A percentile compares a stretch with the other conserved stretches of the same genome.
Conservation (phyloP, 2,113 vertebrate genomes). For the Acrocephalus kingi region DNA sequence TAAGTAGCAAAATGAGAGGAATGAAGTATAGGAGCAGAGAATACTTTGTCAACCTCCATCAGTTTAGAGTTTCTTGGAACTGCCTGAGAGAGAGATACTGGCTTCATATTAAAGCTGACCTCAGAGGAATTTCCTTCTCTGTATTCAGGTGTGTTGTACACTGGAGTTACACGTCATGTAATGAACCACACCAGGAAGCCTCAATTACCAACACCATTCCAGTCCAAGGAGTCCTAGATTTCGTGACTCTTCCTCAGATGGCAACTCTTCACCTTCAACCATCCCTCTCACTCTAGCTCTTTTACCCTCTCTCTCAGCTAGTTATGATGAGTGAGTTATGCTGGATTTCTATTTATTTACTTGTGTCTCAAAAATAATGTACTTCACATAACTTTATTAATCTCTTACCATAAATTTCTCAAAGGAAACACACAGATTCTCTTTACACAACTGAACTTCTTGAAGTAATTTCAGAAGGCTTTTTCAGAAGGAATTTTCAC, state of each 20-base stretch:
- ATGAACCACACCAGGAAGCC: neutral
- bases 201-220: neutral
- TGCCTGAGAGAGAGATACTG: neutral
- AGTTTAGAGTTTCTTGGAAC: neutral
- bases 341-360: neutral
- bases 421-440: neutral
- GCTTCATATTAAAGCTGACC: neutral
- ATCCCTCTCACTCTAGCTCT: neutral
- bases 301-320: neutral
- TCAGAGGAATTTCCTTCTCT: neutral
- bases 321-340: no score
- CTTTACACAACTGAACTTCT: neutral
- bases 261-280: neutral
- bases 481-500: neutral
- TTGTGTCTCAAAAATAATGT: neutral
- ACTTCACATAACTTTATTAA: neutral
- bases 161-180: accelerated
- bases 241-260: neutral
- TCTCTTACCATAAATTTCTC: neutral
- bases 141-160: neutral
- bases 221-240: neutral
- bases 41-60: neutral
- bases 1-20: neutral
- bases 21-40: accelerated
- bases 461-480: neutral